phyloP scores from a whole-genome alignment of 2,888 invertebrate species.

The Thera britannica region DNA sequence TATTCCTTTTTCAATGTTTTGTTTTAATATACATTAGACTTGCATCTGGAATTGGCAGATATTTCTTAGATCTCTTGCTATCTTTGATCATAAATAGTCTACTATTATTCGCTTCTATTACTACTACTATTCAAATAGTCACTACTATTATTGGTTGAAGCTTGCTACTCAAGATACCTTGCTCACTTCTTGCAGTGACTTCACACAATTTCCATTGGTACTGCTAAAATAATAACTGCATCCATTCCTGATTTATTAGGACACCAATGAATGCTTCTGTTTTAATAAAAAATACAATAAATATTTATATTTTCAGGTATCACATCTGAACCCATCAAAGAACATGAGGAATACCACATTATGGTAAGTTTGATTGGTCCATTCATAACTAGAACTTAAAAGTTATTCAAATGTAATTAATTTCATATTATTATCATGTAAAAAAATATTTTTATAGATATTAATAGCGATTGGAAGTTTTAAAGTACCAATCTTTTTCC shows the following conservation, averaged over 20 bases:
- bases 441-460: not conserved
- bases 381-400: not conserved
- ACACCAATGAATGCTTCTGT: not conserved
- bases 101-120: too few species aligned
- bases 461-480: not conserved
- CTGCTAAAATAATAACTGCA: too few species aligned
- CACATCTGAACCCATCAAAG: conserved; percentile 92
- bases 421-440: not conserved
- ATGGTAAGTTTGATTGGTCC: conserved; percentile 85
- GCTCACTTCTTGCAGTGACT: too few species aligned
- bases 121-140: too few species aligned
- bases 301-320: conserved; percentile 64
- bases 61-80: too few species aligned
- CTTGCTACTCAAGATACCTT: too few species aligned
- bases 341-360: conserved; percentile 95
- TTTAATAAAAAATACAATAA: not conserved
- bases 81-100: too few species aligned
- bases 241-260: not conserved
- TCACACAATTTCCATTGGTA: too few species aligned
- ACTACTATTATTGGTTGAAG: too few species aligned
- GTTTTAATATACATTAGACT: too few species aligned
- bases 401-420: too few species aligned
- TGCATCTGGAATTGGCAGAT: too few species aligned
- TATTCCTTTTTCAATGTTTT: not conserved
- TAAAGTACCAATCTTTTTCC: conserved; percentile 31